Base-by-base conservation (phyloP, 2,113 vertebrate genomes). In the Ptilonorhynchus violaceus region DNA sequence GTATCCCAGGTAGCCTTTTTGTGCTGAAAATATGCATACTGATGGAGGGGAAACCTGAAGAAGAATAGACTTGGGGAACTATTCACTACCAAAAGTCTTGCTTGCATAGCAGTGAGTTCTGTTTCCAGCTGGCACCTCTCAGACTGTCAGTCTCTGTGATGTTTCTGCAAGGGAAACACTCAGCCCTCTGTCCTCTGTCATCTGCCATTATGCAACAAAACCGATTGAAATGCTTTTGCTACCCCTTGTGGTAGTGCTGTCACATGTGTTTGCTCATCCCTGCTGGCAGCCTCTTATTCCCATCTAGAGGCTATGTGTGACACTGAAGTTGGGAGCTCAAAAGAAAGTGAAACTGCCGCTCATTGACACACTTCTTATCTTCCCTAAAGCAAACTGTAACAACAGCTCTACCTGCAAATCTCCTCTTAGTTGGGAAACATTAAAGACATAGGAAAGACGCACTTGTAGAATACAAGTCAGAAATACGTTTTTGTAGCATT, bases 191-290 rank as follows among this genome's bases (percentile, higher is more conserved):
- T 60, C 39, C 21, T 35, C 31, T 24, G 1, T 16, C 39, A 13
- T 33, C 56, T 27, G 9, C 33, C 1, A 0, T 35, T 28, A 30
- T 15, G 6, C 68, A 15, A 0, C 41, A 37, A 50, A 78, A 39
- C 33, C 10, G 2, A 53, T 1, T 33, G 53, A 88, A 87, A 96
- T 56, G 75, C 72, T 86, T 73, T 98, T 97, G 93, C 97, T 97
- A 97, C 96, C 97, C 91, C 98, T 97, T 89, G 95, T 50, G 96
- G 95, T 81, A 62, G 41, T 25, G 8, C 35, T 22, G 35, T 2
- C 22, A 49, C 95, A 85, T 30, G 16, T 24, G 11, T 59, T 59
- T 44, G 37, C 37, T 39, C 9, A 9, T 22, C 33, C 11, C 49
- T 76, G 79, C 85, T 73, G 89, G 39, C 59, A 50, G 58, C 78